Base-by-base conservation (phyloP, 2,113 vertebrate genomes). In the Machaerirhynchus nigripectus region DNA sequence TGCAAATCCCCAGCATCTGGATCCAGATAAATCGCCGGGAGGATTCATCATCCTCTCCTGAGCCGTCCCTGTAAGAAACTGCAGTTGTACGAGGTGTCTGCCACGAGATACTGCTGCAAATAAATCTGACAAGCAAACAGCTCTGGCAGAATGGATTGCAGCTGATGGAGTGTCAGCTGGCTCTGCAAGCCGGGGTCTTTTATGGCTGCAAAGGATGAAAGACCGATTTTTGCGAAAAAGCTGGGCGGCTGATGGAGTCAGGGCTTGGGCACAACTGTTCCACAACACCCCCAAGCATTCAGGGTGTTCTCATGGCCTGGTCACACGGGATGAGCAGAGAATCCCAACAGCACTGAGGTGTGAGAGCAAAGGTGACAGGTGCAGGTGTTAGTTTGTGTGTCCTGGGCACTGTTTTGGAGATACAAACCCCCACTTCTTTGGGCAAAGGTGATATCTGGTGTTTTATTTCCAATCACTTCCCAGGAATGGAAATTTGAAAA, bases 81-180 rank as follows among this genome's bases (percentile, higher is more conserved):
- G 73, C 88, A 56, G 50, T 31, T 65, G 91, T 30, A 79, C 2
- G 26, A 76, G 47, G 67, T 89, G 96, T 69, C 89, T 87, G 71
- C 23, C 31, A 2, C 93, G 95, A 97, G 91, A 75, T 63, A 82
- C 39, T 17, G 85, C 94, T 39, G 33, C 86, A 64, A 88, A 95
- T 92, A 95, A 96, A 95, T 60, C 59, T 92, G 96, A 77, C 94
- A 80, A 31, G 85, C 53, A 85, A 71, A 83, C 61, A 77, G 84
- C 85, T 61, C 49, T 44, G 11, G 81, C 35, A 85, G 20, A 64
- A 93, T 55, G 77, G 79, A 84, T 65, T 65, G 93, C 50, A 59
- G 84, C 73, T 71, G 90, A 79, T 63, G 30, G 76, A 69, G 59
- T 61, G 90, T 50, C 79, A 89, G 89, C 60, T 60, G 44, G 33